Evolutionary conservation across 2,113 vertebrate genomes (phyloP).

Genomic region (Hemibagrus wyckioides): DNA sequence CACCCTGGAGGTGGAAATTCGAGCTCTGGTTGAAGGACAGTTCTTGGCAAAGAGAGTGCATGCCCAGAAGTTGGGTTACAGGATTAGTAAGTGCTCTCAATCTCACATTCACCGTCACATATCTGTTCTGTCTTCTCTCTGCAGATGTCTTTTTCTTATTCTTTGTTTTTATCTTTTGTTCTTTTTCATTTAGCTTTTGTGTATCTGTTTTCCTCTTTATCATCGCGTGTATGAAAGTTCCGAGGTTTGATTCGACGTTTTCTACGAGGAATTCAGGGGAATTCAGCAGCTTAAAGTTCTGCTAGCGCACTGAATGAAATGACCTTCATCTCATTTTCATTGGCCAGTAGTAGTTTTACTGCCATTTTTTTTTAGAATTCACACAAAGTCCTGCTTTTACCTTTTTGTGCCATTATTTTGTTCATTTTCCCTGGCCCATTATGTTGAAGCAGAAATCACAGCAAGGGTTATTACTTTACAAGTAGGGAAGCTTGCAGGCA

Average conservation of each 20-base stretch:
- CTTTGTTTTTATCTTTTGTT: background rate
- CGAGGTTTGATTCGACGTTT: background rate
- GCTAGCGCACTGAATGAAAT: background rate
- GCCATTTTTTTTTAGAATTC: background rate
- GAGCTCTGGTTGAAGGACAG: conserved; percentile 92
- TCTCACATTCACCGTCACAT: conserved; percentile 18
- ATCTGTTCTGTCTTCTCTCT: background rate
- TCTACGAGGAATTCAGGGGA: background rate
- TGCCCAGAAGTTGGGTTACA: conserved; percentile 89
- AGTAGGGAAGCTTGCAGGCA: conserved; percentile 34
- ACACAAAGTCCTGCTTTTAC: background rate
- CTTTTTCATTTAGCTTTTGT: background rate
- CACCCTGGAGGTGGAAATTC: conserved; percentile 79
- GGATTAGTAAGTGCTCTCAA: conserved; percentile 79
- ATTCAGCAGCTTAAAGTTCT: background rate
- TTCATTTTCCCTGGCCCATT: conserved; percentile 1
- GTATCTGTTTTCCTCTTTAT: background rate
- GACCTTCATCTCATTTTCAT: background rate
- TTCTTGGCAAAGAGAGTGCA: conserved; percentile 93
- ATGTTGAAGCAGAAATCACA: conserved; percentile 14
- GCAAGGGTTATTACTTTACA: conserved; percentile 36
- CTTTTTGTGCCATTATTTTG: conserved; percentile 2
- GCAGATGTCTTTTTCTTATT: background rate
- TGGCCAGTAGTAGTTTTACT: background rate
- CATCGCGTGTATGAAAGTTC: background rate